Evolutionary conservation across 2,797 vertebrate genomes (phyloP).

Genomic region (Danio jaintianensis): DNA sequence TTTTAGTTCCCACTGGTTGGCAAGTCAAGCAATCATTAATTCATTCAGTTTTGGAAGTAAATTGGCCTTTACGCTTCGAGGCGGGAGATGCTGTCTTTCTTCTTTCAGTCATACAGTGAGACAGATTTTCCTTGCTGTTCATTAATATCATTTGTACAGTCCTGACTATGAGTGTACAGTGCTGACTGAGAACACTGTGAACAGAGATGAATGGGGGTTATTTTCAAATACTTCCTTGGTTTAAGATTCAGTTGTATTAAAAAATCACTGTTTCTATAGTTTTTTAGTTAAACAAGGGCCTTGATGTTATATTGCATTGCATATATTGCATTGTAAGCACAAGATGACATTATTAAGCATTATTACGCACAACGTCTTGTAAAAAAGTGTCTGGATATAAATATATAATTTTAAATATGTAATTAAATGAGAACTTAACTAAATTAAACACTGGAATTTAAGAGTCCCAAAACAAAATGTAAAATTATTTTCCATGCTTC

Average conservation of each 20-base stretch:
- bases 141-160: constrained; percentile 52
- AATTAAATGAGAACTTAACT: too few species aligned
- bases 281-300: too few species aligned
- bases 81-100: constrained; percentile 29
- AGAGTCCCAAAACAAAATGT: too few species aligned
- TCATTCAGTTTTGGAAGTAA: constrained; percentile 37
- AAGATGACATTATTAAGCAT: too few species aligned
- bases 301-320: too few species aligned
- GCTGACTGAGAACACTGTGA: constrained; percentile 31
- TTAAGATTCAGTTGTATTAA: neutral
- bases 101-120: constrained; percentile 29
- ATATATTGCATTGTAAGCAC: too few species aligned
- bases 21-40: constrained; percentile 42
- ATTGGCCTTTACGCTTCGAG: neutral
- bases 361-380: too few species aligned
- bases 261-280: too few species aligned
- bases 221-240: neutral
- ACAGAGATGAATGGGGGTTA: constrained; percentile 36
- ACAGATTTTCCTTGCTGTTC: constrained; percentile 32
- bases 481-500: too few species aligned
- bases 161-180: constrained; percentile 42
- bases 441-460: too few species aligned
- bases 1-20: constrained; percentile 25
- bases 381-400: too few species aligned
- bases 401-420: too few species aligned